phyloP scores from a whole-genome alignment of 53 echinoderm and acorn worm genomes.

The Arbacia lixula region DNA sequence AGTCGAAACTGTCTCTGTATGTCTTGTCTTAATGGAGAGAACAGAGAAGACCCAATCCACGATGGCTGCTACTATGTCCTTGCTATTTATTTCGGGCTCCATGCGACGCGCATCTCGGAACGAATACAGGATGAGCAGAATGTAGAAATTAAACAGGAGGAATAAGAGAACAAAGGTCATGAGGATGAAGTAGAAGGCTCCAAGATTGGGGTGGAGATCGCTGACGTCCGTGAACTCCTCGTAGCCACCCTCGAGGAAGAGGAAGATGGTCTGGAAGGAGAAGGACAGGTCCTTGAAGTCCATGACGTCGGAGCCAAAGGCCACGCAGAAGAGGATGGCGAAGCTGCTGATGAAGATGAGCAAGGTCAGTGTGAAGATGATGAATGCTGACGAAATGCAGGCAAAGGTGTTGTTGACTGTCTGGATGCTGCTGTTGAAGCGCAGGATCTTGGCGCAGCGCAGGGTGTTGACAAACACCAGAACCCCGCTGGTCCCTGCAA shows the following conservation, averaged over 20 bases:
- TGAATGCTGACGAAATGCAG: conserved; percentile 49
- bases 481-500: conserved; percentile 53
- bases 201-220: conserved; percentile 55
- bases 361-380: conserved; percentile 46
- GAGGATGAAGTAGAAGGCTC: conserved; percentile 56
- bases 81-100: conserved; percentile 44
- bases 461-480: conserved; percentile 78
- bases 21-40: conserved; percentile 57
- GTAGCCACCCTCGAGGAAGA: conserved; percentile 72
- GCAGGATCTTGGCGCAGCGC: conserved; percentile 88
- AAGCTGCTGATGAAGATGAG: conserved; percentile 56
- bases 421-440: conserved; percentile 79
- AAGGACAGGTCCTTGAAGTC: conserved; percentile 66
- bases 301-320: conserved; percentile 63
- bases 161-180: conserved; percentile 62
- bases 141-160: conserved; percentile 70
- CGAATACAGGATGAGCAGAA: conserved; percentile 66
- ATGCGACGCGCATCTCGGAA: conserved; percentile 43
- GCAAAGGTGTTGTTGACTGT: conserved; percentile 68
- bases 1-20: too few relatives aligned
- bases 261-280: conserved; percentile 66
- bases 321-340: conserved; percentile 51
- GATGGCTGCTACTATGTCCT: conserved; percentile 59
- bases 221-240: conserved; percentile 70
- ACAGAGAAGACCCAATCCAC: conserved; percentile 71